Evolutionary conservation across 2,113 vertebrate species (phyloP), one percentile per base, ranked within the genome.

Genomic region (Petromus typicus): DNA sequence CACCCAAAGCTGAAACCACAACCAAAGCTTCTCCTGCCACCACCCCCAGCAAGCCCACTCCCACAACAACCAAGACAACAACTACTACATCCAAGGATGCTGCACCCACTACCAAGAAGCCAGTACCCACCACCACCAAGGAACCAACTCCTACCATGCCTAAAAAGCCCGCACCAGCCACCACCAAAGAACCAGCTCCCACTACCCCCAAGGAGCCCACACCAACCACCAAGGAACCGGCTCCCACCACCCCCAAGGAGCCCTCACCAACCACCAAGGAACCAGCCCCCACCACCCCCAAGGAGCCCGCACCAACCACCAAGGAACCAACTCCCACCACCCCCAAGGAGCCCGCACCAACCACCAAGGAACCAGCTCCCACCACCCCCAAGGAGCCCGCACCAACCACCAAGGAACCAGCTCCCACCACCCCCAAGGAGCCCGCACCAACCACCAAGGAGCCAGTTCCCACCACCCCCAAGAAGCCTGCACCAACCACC

Each of bases 1-100:
- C 79, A 73, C 40, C 81, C 2, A 78, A 96, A 67, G 59, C 64
- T 82, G 90, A 93, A 83, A 89, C 87, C 43, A 96, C 85, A 93
- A 76, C 92, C 43, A 86, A 94, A 66, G 61, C 75, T 22, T 27
- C 84, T 75, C 11, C 7, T 32, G 37, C 64, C 5, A 64, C 45
- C 0, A 76, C 67, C 10, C 7, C 86, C 10, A 83, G 75, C 4
- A 14, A 79, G 10, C 37, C 82, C 27, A 37, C 14, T 12, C 59
- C 91, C 2, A 84, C 75, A 3, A 80, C 79, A 2, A 2, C 85
- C 40, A 92, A 92, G 4, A 1, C 64, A 18, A 22, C 93, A 1
- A 45, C 13, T 0, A 64, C 66, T 0, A 90, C 71, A 7, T 3
- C 82, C 2, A 59, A 90, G 7, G 22, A 48, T 1, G 18, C 82